phyloP scores from a whole-genome alignment of 2,113 vertebrate species.

The Pomatorhinus ruficollis region DNA sequence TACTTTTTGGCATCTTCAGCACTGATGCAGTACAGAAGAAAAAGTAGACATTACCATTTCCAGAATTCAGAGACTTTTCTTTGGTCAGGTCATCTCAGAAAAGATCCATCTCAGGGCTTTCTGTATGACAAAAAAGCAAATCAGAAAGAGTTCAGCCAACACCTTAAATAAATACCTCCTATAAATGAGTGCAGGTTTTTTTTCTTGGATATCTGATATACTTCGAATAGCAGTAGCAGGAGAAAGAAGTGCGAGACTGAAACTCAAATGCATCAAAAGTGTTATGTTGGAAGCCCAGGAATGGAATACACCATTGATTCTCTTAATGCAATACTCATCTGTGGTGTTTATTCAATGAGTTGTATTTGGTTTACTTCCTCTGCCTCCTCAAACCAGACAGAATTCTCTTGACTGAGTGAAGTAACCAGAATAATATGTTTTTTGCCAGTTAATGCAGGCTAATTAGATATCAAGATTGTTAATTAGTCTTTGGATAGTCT shows the following conservation, averaged over 20 bases:
- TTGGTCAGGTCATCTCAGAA: neutral
- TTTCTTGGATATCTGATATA: neutral
- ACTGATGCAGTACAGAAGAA: neutral
- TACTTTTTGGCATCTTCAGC: neutral
- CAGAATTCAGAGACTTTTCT: neutral
- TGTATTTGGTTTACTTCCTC: neutral
- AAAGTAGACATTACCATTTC: neutral
- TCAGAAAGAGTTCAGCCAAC: neutral
- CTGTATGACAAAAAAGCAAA: neutral
- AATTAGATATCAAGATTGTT: neutral
- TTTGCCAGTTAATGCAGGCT: neutral
- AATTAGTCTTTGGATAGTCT: neutral
- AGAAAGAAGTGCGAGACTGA: neutral
- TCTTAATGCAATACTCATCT: neutral
- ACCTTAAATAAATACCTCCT: neutral
- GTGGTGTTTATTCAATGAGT: neutral
- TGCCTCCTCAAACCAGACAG: neutral
- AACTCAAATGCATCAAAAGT: neutral
- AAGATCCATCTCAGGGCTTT: neutral
- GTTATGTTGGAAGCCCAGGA: neutral
- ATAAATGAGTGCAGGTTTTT: neutral
- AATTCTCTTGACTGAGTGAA: neutral
- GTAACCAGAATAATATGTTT: neutral
- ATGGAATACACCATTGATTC: neutral
- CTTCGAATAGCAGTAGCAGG: neutral